Base-by-base conservation (phyloP, 2,888 invertebrate species). In the Sisyra terminalis region DNA sequence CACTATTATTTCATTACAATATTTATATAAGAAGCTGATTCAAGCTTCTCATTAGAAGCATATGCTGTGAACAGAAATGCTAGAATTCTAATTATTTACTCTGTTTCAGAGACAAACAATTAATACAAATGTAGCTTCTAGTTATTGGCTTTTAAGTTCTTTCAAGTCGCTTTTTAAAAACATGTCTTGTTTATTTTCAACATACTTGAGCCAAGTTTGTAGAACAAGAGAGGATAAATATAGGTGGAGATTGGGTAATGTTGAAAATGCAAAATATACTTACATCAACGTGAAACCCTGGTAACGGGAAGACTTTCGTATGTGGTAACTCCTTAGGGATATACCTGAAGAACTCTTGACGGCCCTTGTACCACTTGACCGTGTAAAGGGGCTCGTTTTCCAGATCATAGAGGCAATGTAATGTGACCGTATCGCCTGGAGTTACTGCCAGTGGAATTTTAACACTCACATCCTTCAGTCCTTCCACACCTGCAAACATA, bases 331-430 rank as follows among this genome's bases (percentile, higher is more conserved):
- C 84, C 57, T 84, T 83, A 2, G 84, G 84, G 50, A 83, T 75
- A 57, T 73, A 85, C 57, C 84, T 70, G 66, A 78, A 85, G 68
- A 85, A 84, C 59, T 85, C 84, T 49, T 76, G 70, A 10, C 69
- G 57, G 5, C 82, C 81, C 51, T 81, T 73, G 66, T 84, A 85
- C 85, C 84, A 85, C 61, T 84, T 84, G 49, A 85, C 79, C 44
- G 81, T 78, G 63, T 84, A 85, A 10, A 85, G 63, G 1, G 73
- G 72, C 52, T 82, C 81, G 39, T 74, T 73, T 57, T 79, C 78
- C 44, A 85, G 64, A 59, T 83, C 75, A 69, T 81, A 84, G 50
- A 71, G 71, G 62, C 84, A 85, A 53, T 75, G 74, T 47, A 85
- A 64, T 35, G 76, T 78, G 39, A 82, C 81, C 1, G 80, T 79